Percentiles rank a stretch among this genome's conserved stretches.
Conservation (phyloP, 2,888 invertebrate genomes). For the Polyommatus icarus region DNA sequence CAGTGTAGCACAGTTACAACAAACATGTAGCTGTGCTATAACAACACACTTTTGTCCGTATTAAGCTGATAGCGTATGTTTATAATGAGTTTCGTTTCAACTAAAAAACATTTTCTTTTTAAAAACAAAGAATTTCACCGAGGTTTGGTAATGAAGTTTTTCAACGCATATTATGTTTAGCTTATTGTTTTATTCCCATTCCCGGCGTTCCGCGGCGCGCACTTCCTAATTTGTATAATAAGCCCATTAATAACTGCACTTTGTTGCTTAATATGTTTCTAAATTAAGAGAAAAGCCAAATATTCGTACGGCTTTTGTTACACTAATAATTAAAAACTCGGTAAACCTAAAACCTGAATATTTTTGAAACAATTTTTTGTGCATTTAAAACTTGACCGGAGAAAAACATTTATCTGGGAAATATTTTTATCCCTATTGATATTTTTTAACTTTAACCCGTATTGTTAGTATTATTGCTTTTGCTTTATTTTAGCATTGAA, state of each 20-base stretch:
- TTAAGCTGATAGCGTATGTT: not conserved
- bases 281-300: not conserved
- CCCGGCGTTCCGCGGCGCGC: not conserved
- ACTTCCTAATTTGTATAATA: conserved; percentile 13
- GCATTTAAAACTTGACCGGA: not conserved
- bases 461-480: too few species aligned
- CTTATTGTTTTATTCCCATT: conserved; percentile 3
- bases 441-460: too few species aligned
- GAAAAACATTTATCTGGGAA: not conserved
- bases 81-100: not conserved
- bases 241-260: conserved; percentile 4
- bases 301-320: not conserved
- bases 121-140: not conserved
- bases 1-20: too few species aligned
- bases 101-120: too few species aligned
- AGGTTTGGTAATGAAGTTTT: not conserved
- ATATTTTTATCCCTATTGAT: too few species aligned
- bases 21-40: too few species aligned
- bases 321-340: not conserved
- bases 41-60: too few species aligned
- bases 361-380: not conserved
- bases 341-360: too few species aligned
- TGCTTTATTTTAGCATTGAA: too few species aligned
- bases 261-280: not conserved
- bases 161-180: not conserved